Evolutionary conservation across 2,113 vertebrate species (phyloP).

Genomic region (Nansenia antarctica): DNA sequence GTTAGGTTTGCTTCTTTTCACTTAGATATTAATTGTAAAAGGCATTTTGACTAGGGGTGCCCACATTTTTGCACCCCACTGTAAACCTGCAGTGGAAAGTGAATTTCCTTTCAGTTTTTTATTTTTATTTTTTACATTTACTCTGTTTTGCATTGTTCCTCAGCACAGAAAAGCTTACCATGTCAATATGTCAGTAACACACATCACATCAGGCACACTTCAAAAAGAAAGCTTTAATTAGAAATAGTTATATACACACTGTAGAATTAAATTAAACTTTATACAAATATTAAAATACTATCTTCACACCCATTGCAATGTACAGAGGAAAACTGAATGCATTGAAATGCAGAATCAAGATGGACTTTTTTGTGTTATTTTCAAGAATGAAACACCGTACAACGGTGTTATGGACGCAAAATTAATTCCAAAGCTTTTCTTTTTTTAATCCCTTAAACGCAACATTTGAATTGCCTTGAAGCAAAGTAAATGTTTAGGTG

Average conservation of each 20-base stretch:
- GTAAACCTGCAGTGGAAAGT: too few species aligned
- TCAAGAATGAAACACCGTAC: conserved; percentile 68
- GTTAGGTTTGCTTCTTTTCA: too few species aligned
- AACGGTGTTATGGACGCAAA: conserved; percentile 64
- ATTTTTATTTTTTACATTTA: too few species aligned
- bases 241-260: conserved; percentile 99
- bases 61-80: too few species aligned
- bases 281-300: conserved; percentile 99
- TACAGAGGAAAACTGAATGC: conserved; percentile 84
- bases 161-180: neutral
- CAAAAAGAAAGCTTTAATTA: conserved; percentile 98
- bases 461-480: conserved; percentile 49
- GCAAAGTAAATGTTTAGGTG: conserved; percentile 53
- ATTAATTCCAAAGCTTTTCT: conserved; percentile 9
- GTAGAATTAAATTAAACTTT: conserved; percentile 99
- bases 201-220: conserved; percentile 69
- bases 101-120: too few species aligned
- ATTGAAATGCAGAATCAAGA: conserved; percentile 77
- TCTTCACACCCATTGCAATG: conserved; percentile 98
- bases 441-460: conserved; percentile 28
- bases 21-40: too few species aligned
- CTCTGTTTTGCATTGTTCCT: neutral
- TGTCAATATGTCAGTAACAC: conserved; percentile 17
- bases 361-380: conserved; percentile 45
- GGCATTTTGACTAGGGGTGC: too few species aligned